Evolutionary conservation across 1,140 invertebrate species (phyloP), one percentile per base, ranked within the genome.

Genomic region (Cydia strobilella): DNA sequence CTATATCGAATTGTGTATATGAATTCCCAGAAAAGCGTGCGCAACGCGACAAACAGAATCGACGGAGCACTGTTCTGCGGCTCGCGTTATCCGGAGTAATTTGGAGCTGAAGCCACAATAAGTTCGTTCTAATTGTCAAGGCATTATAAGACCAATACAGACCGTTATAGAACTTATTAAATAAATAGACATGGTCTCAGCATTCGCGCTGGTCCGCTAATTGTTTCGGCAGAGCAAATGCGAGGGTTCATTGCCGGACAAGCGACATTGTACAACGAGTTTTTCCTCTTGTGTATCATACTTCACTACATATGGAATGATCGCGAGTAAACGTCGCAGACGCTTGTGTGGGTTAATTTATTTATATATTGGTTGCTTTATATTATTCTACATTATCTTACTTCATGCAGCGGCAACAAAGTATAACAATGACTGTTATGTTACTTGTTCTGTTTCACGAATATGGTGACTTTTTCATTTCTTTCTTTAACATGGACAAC

Each of bases 191-290:
- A 23, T 69, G 65, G 65, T 84, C 69, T 82, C n/a, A 75, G 81
- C 77, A 82, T 84, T 88, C 79, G 80, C 82, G 82, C 74, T 77
- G 83, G 79, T 79, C 76, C 75, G 84, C 84, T 89, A 91, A 91
- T 91, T 86, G 87, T 88, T 91, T 87, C 84, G 81, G 82, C 84
- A 88, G 84, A 83, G 84, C 82, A 86, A 89, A 88, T 86, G 85
- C 84, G 84, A 87, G 85, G 82, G 89, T 90, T 91, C 87, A 91
- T 86, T 91, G 88, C 85, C 88, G 87, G 85, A 62, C 83, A 84
- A 79, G 76, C 81, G 85, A 76, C 80, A 81, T 80, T 84, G 82
- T 84, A 35, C 65, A 69, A 69, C 25, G 31, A 69, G 65, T 69
- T 69, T 69, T 69, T 69, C 65, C 65, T 69, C 65, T 69, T 69